These are phyloP conservation scores for Zosterops japonicus DNA, from an alignment of 2,113 vertebrate genomes.

Conservation along the genomic window DNA sequence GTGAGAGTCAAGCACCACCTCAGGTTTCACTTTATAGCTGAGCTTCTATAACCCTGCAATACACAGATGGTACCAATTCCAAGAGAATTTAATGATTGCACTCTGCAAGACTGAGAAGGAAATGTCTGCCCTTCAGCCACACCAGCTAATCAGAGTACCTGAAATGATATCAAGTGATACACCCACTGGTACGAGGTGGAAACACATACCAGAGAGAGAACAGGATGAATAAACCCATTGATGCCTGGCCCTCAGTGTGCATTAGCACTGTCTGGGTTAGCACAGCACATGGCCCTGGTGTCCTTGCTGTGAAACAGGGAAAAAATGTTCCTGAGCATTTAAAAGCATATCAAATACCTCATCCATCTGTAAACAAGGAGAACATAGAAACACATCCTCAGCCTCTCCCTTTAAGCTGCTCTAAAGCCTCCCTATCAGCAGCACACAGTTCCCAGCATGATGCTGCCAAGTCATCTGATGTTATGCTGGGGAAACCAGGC, in stretches of 20 bases:
- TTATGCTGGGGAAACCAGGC: background rate
- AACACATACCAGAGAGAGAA: background rate
- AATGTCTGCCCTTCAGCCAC: background rate
- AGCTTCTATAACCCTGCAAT: background rate
- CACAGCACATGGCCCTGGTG: background rate
- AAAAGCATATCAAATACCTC: background rate
- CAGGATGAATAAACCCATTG: background rate
- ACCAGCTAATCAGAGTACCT: background rate
- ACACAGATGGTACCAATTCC: background rate
- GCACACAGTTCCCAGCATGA: background rate
- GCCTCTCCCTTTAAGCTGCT: background rate
- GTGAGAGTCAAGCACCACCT: background rate
- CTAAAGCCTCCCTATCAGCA: background rate
- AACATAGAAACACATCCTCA: rapidly evolving
- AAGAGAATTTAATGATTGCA: background rate
- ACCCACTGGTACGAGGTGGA: background rate
- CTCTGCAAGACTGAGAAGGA: background rate
- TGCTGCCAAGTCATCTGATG: background rate
- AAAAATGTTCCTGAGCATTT: background rate
- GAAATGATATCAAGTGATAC: background rate
- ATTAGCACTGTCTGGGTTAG: background rate
- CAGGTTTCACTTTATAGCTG: background rate
- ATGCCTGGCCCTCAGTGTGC: background rate
- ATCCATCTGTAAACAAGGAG: background rate
- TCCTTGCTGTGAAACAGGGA: background rate